phyloP scores from a whole-genome alignment of 1,140 invertebrate species.

The Megalopta genalis region DNA sequence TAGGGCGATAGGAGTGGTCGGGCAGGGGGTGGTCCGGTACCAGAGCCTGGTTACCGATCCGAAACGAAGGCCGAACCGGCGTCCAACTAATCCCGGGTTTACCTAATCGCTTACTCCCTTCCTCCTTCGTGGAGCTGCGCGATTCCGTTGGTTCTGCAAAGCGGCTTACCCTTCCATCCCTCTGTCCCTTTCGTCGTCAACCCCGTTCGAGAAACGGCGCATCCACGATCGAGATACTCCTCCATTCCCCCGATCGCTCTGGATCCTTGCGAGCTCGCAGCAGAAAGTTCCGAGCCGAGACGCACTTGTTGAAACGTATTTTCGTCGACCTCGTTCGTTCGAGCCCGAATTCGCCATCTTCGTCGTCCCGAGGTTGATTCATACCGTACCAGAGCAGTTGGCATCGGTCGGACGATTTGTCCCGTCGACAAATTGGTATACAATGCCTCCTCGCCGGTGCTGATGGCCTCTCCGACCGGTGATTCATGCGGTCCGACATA shows the following conservation, averaged over 20 bases:
- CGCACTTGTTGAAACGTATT: slow-evolving; percentile 12
- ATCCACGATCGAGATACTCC: slow-evolving; percentile 37
- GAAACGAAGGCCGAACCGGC: slow-evolving; percentile 66
- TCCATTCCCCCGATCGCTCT: slow-evolving; percentile 1
- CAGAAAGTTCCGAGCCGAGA: background rate
- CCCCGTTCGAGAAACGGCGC: slow-evolving; percentile 40
- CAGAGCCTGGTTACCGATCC: slow-evolving; percentile 49
- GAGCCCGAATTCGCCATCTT: slow-evolving; percentile 20
- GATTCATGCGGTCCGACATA: background rate
- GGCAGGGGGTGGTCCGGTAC: background rate
- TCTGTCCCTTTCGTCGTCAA: slow-evolving; percentile 7
- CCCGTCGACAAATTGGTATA: slow-evolving; percentile 9
- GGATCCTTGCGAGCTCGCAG: background rate
- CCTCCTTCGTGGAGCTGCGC: slow-evolving; percentile 57
- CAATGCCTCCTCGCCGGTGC: background rate
- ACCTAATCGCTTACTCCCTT: slow-evolving; percentile 77
- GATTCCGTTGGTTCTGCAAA: slow-evolving; percentile 75
- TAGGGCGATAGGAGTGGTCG: slow-evolving; percentile 47
- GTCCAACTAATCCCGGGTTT: slow-evolving; percentile 79
- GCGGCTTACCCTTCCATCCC: slow-evolving; percentile 77
- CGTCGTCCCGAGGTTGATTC: slow-evolving; percentile 22
- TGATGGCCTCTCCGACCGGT: background rate
- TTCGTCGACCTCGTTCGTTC: background rate
- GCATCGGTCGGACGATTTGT: slow-evolving; percentile 22
- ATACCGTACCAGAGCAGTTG: slow-evolving; percentile 38